A percentile compares a stretch with the other conserved stretches of the same genome.
Conservation (phyloP, 2,888 invertebrate species). For the Drosophila suboccidentalis region DNA sequence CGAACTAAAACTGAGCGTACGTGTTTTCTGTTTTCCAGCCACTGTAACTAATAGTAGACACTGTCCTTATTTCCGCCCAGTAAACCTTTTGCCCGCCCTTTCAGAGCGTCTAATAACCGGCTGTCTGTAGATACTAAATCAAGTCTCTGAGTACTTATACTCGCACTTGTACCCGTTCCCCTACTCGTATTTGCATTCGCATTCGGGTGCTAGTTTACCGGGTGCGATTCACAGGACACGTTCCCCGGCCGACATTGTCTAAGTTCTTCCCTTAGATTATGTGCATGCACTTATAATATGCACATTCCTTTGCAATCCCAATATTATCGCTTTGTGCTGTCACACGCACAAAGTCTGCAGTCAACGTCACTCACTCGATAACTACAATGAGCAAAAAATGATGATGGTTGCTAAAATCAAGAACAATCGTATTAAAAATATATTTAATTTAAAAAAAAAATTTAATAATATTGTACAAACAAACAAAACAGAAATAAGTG, state of each 20-base stretch:
- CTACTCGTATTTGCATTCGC: conserved; percentile 52
- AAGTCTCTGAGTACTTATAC: conserved; percentile 57
- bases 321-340: conserved; percentile 17
- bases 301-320: conserved; percentile 20
- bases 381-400: background rate
- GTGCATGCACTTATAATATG: conserved; percentile 43
- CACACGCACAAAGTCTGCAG: background rate
- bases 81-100: conserved; percentile 55
- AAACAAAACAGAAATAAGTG: too few species aligned
- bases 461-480: too few species aligned
- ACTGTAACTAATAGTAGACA: conserved; percentile 56
- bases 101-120: conserved; percentile 68
- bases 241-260: conserved; percentile 34
- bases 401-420: too few species aligned
- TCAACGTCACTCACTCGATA: background rate
- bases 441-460: too few species aligned
- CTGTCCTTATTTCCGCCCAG: conserved; percentile 54
- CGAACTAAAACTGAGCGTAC: conserved; percentile 73
- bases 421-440: too few species aligned
- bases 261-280: conserved; percentile 55
- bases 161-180: background rate
- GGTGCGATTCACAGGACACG: conserved; percentile 34
- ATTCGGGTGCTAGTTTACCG: conserved; percentile 39
- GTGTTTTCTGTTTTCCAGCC: conserved; percentile 52
- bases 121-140: conserved; percentile 83